phyloP scores from a whole-genome alignment of 2,888 invertebrate genomes.

The Darwinula stevensoni region DNA sequence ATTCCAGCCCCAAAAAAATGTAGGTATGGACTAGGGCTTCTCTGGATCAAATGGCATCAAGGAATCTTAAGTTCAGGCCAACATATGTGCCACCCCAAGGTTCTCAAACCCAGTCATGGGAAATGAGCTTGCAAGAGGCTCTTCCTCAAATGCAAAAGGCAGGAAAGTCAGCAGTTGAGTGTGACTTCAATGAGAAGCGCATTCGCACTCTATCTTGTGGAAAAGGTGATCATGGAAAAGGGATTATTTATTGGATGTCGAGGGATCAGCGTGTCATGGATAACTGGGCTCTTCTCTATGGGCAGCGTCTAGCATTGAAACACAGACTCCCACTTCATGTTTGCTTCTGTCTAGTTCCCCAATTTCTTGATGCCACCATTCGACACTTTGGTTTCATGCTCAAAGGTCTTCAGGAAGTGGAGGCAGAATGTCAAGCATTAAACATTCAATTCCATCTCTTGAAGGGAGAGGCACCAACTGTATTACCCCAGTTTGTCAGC shows the following conservation, averaged over 20 bases:
- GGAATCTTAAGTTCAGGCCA: too few relatives aligned
- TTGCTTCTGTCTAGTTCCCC: conserved; percentile 49
- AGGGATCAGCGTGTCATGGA: conserved; percentile 53
- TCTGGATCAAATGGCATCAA: too few relatives aligned
- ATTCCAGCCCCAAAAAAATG: too few relatives aligned
- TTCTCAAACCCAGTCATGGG: too few relatives aligned
- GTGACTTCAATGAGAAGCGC: background rate
- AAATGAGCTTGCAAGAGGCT: too few relatives aligned
- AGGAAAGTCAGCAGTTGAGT: background rate
- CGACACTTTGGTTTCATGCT: conserved; percentile 54
- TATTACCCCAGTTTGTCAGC: conserved; percentile 33
- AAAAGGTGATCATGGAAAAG: conserved; percentile 25
- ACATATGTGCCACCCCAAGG: too few relatives aligned
- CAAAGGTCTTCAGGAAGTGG: conserved; percentile 41
- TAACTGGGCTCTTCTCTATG: conserved; percentile 68
- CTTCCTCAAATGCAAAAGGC: too few relatives aligned
- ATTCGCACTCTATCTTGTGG: conserved; percentile 16
- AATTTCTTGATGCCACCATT: conserved; percentile 45
- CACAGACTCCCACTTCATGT: conserved; percentile 45
- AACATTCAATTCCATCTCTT: conserved; percentile 48
- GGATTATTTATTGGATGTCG: conserved; percentile 66
- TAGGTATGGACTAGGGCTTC: too few relatives aligned
- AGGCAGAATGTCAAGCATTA: conserved; percentile 34
- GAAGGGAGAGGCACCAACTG: conserved; percentile 31
- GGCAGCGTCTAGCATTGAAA: conserved; percentile 54